Evolutionary conservation across 2,113 vertebrate genomes (phyloP), one percentile per base, ranked within the genome.

Genomic region (Mixornis gularis): DNA sequence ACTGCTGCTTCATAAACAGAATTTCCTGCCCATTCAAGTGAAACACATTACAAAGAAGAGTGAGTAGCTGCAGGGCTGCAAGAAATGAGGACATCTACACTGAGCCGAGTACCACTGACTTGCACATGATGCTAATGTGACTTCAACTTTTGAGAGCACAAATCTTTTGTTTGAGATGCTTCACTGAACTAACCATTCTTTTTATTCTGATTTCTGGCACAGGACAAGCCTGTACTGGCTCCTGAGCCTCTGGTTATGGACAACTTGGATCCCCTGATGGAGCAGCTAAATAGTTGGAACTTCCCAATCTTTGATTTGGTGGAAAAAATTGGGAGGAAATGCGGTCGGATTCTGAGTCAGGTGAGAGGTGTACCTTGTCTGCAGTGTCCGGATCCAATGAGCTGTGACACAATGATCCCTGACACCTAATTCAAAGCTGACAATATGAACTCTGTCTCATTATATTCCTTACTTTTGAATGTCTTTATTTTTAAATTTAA

Each of bases 231-330:
- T 30, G 85, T 98, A 85, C 96, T 99, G 95, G 99, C 99, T 86
- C 99, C 99, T 12, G 98, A 99, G 90, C 99, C 99, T 17, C 96
- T 99, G 91, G 79, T 99, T 92, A 99, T 99, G 98, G 98, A 99
- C 87, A 98, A 98, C 79, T 94, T 99, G 93, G 99, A 99, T 86
- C 97, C 98, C 13, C 82, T 99, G 77, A 98, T 99, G 98, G 97
- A 98, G 85, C 98, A 99, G 86, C 96, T 99, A 79, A 99, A 99
- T 97, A 99, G 97, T 78, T 99, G 99, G 99, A 99, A 99, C 97
- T 99, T 99, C 92, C 99, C 99, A 32, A 99, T 99, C 97, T 99
- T 99, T 95, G 98, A 96, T 94, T 96, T 99, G 97, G 98, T 99
- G 97, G 99, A 99, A 97, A 99, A 98, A 95, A 99, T 98, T 6